Conservation (phyloP, 2,113 vertebrate species). For the Onychostruthus taczanowskii region DNA sequence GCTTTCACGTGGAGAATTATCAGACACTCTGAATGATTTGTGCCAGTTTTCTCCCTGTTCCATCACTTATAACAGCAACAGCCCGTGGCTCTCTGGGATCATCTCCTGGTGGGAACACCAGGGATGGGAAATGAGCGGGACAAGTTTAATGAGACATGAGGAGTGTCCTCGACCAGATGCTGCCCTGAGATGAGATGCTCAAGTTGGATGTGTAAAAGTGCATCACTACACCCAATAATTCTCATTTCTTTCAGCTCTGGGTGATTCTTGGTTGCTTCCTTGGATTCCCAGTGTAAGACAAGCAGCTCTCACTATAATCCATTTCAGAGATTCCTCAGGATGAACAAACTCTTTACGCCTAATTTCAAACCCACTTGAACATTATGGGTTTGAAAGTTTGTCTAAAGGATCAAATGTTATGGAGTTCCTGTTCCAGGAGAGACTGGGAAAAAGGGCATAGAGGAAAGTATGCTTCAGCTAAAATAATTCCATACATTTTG, state of each 20-base stretch:
- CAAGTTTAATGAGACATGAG: background rate
- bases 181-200: background rate
- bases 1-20: background rate
- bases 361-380: constrained; percentile 35
- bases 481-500: background rate
- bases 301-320: background rate
- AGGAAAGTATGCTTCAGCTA: background rate
- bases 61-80: background rate
- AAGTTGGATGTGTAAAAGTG: background rate
- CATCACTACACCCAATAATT: background rate
- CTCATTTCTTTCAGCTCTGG: background rate
- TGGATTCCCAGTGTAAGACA: background rate
- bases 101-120: background rate
- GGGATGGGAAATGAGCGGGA: background rate
- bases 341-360: background rate
- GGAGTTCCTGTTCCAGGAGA: background rate
- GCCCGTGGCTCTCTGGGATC: background rate
- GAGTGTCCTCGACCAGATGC: background rate
- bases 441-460: background rate
- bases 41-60: background rate
- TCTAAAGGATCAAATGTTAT: background rate
- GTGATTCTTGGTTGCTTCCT: background rate
- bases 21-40: background rate
- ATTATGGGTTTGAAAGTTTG: background rate
- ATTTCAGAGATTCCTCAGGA: background rate